Conservation (phyloP, 2,113 vertebrate species). For the Grammomys surdaster region DNA sequence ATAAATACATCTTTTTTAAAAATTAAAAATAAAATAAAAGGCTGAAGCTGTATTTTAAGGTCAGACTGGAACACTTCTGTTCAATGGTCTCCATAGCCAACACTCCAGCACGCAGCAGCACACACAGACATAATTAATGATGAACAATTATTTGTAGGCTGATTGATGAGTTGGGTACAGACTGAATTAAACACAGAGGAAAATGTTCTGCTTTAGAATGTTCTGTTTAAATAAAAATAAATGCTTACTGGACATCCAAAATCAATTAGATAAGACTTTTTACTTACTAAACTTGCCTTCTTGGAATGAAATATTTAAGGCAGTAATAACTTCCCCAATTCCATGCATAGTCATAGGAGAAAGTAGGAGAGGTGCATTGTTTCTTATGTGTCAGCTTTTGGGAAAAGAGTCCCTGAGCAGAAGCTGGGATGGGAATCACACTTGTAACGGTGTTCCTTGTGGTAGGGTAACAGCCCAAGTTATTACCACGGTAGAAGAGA, state of each 20-base stretch:
- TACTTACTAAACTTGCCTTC: constrained; percentile 24
- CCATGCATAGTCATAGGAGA: neutral
- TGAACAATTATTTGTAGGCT: neutral
- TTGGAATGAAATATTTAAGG: neutral
- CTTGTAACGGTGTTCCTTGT: neutral
- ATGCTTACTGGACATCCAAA: neutral
- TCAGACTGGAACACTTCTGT: neutral
- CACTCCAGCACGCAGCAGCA: neutral
- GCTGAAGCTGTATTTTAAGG: neutral
- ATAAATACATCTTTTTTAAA: neutral
- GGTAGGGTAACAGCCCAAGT: neutral
- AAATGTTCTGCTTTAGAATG: neutral
- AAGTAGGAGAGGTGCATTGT: neutral
- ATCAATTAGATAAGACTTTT: neutral
- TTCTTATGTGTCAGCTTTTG: neutral
- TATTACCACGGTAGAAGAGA: neutral
- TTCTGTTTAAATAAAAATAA: constrained; percentile 21
- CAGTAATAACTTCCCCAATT: neutral
- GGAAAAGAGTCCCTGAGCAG: neutral
- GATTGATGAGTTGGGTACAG: neutral
- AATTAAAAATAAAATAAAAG: neutral
- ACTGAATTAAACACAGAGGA: neutral
- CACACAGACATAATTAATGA: neutral
- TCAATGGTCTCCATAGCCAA: neutral
- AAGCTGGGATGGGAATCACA: neutral